Base-by-base conservation (phyloP, 1,140 invertebrate species). In the Drosophila setifemur region DNA sequence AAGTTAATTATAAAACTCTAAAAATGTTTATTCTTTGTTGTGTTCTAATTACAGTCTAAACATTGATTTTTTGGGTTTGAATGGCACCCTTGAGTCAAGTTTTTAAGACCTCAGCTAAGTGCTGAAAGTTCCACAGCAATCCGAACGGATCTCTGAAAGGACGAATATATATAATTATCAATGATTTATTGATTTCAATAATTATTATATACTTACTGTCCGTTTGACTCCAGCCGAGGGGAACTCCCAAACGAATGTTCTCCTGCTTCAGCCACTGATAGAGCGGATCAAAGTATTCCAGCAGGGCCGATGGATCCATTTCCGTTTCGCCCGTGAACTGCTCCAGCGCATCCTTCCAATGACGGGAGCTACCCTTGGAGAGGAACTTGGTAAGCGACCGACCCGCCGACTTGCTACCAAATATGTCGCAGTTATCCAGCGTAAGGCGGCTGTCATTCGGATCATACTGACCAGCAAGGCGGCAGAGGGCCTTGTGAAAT, bases 401-500 rank as follows among this genome's bases (percentile, higher is more conserved):
- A 2, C 92, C 92, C 1, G 92, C 93, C 50, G 85, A 78, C 16
- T 79, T 89, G 45, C 90, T 92, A 6, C 91, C 74, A 64, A 91
- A 91, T 44, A 95, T 93, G 74, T 94, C 93, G 86, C 94, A 94
- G 57, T 91, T 91, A 70, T 95, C 92, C 33, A 92, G 60, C 0
- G 92, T 91, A 14, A 78, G 90, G 2, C 57, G 66, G 4, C 67
- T 66, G 60, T 92, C 87, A 0, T 70, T 52, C 0, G 91, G 91
- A 9, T 91, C 92, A 31, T 91, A 92, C 55, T 94, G 90, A 0
- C 91, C 92, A 11, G 93, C 92, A 16, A 89, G 89, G 4, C 91
- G 89, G 66, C 94, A 95, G 23, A 95, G 55, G 0, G 92, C 88
- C 75, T 92, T 91, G 66, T 94, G 93, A 53, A 95, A 93, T 83